Base-by-base conservation (phyloP, 2,888 invertebrate species). In the Fragum sueziense region DNA sequence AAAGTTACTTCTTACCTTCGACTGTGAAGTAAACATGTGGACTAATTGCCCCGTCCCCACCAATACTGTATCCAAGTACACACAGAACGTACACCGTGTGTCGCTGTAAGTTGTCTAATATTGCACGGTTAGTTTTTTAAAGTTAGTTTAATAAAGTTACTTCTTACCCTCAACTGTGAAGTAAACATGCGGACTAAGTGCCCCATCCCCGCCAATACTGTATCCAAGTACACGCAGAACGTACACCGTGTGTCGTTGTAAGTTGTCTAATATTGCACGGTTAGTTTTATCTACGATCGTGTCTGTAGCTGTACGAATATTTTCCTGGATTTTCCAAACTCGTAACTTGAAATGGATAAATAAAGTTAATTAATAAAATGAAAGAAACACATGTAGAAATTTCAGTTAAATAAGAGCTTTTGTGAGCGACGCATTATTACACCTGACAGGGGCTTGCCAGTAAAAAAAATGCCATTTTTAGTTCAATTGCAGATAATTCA, bases 11-110 rank as follows among this genome's bases (percentile, higher is more conserved):
- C 61, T 59, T 73, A 80, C 84, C 84, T 68, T 79, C 79, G 7
- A 84, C 84, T 27, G 81, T 84, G 37, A 84, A 84, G 71, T 84
- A 84, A 1, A 79, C 79, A 75, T 79, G 81, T 11, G 80, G 81
- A 77, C 84, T 84, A 2, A 75, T 69, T 9, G 73, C 25, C 7
- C 84, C 84, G 3, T 81, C 79, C 7, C 84, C 84, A 20, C 84
- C 84, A 7, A 77, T 70, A 54, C 79, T 79, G 29, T 41, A 81
- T 7, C 84, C 84, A 1, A 84, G 57, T 25, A 84, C 75, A 9
- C 84, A 68, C 31, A 84, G 37, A 6, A 84, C 84, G 61, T 84
- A 84, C 2, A 84, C 84, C 14, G 80, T 81, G 29, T 77, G 68
- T 22, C 33, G 51, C 71, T 84, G 84, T 61, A 84, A 37, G 52